Conservation (phyloP, 1,140 invertebrate species). For the Cydia pomonella region DNA sequence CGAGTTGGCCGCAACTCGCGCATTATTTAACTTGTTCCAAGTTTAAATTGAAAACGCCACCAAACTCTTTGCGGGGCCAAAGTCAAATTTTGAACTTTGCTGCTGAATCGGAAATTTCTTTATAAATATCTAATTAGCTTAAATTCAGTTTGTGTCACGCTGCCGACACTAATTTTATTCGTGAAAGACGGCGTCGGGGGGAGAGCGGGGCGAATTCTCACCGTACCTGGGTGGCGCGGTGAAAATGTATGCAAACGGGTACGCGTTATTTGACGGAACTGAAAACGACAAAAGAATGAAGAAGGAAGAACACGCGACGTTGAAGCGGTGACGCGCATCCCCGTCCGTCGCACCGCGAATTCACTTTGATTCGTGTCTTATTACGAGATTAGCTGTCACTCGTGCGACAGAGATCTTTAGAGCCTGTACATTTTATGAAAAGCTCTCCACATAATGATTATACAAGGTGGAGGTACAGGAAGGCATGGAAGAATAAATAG, state of each 20-base stretch:
- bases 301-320: slow-evolving; percentile 50
- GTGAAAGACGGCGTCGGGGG: slow-evolving; percentile 67
- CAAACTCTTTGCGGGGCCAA: slow-evolving; percentile 74
- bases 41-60: slow-evolving; percentile 79
- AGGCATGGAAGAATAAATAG: not conserved
- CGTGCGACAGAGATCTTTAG: slow-evolving; percentile 24
- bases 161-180: slow-evolving; percentile 79
- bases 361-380: slow-evolving; percentile 68
- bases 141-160: slow-evolving; percentile 79
- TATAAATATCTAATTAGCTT: slow-evolving; percentile 81
- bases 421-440: slow-evolving; percentile 37
- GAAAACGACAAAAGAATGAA: slow-evolving; percentile 79
- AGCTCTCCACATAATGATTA: slow-evolving; percentile 4
- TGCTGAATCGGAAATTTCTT: slow-evolving; percentile 79
- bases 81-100: slow-evolving; percentile 79
- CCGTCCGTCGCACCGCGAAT: slow-evolving; percentile 54
- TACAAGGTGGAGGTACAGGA: not conserved
- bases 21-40: slow-evolving; percentile 79
- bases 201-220: slow-evolving; percentile 36
- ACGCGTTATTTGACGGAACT: slow-evolving; percentile 74
- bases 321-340: slow-evolving; percentile 48
- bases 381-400: slow-evolving; percentile 69
- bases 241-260: slow-evolving; percentile 78
- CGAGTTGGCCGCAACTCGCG: slow-evolving; percentile 71
- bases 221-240: slow-evolving; percentile 41